Base-by-base conservation (phyloP, 2,113 vertebrate genomes). In the Chaenocephalus aceratus region DNA sequence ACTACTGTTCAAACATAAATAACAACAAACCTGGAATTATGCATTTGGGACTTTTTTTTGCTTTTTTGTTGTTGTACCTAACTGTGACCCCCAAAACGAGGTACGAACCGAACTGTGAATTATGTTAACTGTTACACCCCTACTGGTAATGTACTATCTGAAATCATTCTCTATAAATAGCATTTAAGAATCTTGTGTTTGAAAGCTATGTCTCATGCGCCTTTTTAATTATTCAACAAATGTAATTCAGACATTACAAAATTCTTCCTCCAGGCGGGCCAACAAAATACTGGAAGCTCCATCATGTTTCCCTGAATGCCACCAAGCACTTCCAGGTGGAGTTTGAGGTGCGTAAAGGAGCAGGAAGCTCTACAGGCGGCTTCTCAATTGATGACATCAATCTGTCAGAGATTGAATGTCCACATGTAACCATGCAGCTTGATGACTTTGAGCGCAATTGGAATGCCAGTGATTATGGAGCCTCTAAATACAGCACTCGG, bases 341-440 rank as follows among this genome's bases (percentile, higher is more conserved):
- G 56, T 97, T 97, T 89, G 87, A 95, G 94, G 95, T 94, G 0
- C 4, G 75, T 58, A 96, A 83, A 94, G 95, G 96, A 71, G 46
- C 58, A 7, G 94, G 86, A 5, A 36, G 1, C 10, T 96, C 96
- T 9, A 16, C 15, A 0, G 97, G 96, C 12, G 96, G 97, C 23
- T 93, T 97, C 66, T 97, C 97, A 13, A 86, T 97, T 15, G 97
- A 97, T 1, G 96, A 98, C 80, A 95, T 98, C 84, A 98, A 96
- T 82, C 92, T 97, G 45, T 97, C 96, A 0, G 96, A 97, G 91
- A 94, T 93, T 2, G 89, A 80, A 36, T 97, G 96, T 87, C 96
- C 96, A 51, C 93, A 97, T 61, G 91, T 96, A 0, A 5, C 93
- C 44, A 93, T 96, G 92, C 95, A 94, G 15, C 91, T 97, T 70